Evolutionary conservation across 2,888 invertebrate species (phyloP).

Genomic region (Abrostola tripartita): DNA sequence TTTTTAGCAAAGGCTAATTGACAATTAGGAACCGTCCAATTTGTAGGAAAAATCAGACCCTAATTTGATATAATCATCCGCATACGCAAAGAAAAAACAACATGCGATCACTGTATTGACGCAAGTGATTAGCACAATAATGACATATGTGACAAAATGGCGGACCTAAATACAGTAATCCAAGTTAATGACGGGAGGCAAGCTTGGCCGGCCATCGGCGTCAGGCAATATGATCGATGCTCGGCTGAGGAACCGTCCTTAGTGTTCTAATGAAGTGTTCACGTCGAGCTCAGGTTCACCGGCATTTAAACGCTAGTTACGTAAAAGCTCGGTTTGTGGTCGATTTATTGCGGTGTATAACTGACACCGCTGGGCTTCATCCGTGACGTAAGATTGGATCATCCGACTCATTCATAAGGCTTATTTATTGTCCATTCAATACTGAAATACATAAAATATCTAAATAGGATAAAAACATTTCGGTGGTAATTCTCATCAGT

Average conservation of each 20-base stretch:
- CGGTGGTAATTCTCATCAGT: no score
- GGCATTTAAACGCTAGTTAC: neutral
- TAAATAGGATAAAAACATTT: no score
- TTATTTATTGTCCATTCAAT: constrained; percentile 15
- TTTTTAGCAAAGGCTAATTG: no score
- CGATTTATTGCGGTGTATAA: constrained; percentile 22
- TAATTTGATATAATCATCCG: no score
- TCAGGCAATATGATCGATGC: neutral
- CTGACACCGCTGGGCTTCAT: constrained; percentile 16
- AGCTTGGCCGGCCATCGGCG: neutral
- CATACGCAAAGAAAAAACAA: no score
- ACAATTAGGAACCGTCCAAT: no score
- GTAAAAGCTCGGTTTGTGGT: constrained; percentile 29
- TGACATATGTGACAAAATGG: neutral
- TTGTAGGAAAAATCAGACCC: no score
- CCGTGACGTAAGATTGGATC: constrained; percentile 24
- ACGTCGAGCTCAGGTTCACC: neutral
- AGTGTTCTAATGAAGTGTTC: neutral
- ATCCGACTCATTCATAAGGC: constrained; percentile 19
- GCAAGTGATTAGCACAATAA: neutral
- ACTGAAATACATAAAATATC: no score
- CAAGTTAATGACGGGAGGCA: neutral
- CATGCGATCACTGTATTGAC: no score
- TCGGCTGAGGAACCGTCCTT: neutral
- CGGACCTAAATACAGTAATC: neutral